Evolutionary conservation across 2,797 vertebrate genomes (phyloP).

Genomic region (Ceryle rudis): DNA sequence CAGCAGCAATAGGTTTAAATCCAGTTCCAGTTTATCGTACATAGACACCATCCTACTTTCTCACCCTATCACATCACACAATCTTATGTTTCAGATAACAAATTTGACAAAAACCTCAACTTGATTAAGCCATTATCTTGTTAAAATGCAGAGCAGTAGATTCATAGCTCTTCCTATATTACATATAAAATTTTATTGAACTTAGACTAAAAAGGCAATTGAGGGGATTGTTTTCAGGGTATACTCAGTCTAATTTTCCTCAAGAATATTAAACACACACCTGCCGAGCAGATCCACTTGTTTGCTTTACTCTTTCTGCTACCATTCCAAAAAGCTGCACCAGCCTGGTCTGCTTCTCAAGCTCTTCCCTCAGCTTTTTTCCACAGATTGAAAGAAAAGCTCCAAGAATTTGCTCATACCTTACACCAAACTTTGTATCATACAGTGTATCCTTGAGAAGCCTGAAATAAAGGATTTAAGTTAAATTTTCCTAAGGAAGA

Average conservation of each 20-base stretch:
- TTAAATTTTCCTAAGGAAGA: conserved; percentile 4
- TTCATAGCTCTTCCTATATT: background rate
- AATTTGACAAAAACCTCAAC: background rate
- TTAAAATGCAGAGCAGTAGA: background rate
- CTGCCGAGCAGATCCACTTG: conserved; percentile 90
- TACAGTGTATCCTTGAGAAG: conserved; percentile 93
- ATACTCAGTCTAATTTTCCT: background rate
- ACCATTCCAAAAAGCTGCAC: conserved; percentile 91
- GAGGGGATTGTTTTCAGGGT: background rate
- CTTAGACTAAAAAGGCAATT: background rate
- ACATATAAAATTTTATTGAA: background rate
- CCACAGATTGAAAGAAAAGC: conserved; percentile 92
- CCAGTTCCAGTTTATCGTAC: background rate
- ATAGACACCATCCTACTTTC: background rate
- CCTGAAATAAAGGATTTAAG: conserved; percentile 80
- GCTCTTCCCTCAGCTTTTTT: conserved; percentile 87
- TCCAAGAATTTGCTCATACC: conserved; percentile 91
- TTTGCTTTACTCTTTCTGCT: conserved; percentile 93
- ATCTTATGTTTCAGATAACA: background rate
- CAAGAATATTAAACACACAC: conserved; percentile 70
- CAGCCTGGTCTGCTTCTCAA: conserved; percentile 91
- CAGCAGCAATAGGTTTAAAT: background rate
- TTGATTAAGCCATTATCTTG: background rate
- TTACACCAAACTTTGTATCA: conserved; percentile 87
- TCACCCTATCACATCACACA: background rate